Base-by-base conservation (phyloP, 2,888 invertebrate species). In the Apodemia hepburni region DNA sequence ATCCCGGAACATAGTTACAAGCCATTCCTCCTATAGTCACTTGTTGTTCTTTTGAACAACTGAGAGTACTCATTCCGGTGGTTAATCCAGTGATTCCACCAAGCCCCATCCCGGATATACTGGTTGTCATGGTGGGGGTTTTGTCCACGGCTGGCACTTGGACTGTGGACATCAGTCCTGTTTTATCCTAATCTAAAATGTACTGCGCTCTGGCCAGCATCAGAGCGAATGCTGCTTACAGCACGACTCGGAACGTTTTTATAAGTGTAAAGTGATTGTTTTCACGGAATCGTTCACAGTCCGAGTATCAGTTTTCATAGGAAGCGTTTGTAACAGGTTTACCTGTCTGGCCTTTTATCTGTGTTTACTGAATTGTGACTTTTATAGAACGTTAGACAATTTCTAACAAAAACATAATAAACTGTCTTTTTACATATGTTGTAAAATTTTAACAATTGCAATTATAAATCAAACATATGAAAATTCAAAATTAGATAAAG, bases 61-160 rank as follows among this genome's bases (percentile, higher is more conserved):
- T 91, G 65, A 92, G 75, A 22, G 87, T 82, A 66, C 86, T 87
- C 78, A 92, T 87, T 63, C 87, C 90, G 51, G 89, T 78, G 38
- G 90, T 87, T 29, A 92, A 72, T 64, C 88, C 90, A 66, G 90
- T 85, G 65, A 92, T 84, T 61, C 90, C 91, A 42, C 90, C 91
- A 70, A 92, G 81, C 54, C 92, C 90, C 90, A 92, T 92, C 61
- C 91, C 87, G 72, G 92, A 92, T 82, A 92, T 88, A 73, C 91
- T 92, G 64, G 92, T 92, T 61, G 87, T 92, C 89, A 88, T 92
- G 78, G 86, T 87, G 71, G 92, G 90, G 92, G 91, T 91, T 70
- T 90, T 85, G 80, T 92, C 92, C 85, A 89, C 88, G 72, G 85
- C 88, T 69, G 89, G 86, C 75, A 86, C 80, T 73, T 85, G 79